Evolutionary conservation across 2,797 vertebrate species (phyloP).

Genomic region (Rhinella marina): DNA sequence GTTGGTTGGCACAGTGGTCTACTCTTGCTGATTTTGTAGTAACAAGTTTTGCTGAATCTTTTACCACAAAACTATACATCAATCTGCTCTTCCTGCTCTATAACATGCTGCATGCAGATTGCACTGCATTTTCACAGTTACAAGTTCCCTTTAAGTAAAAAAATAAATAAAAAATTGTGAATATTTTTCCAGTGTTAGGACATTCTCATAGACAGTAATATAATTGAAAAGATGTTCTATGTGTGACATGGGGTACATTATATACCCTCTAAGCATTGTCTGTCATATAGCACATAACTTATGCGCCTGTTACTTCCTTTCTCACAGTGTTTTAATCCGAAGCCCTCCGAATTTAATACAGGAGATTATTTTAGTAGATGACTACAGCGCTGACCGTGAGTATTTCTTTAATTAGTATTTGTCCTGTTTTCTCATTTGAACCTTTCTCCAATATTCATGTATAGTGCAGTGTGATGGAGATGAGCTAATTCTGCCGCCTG

Average conservation of each 20-base stretch:
- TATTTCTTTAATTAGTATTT: conserved; percentile 57
- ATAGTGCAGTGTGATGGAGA: conserved; percentile 14
- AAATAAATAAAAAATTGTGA: no score
- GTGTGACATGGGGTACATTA: neutral
- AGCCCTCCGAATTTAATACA: conserved; percentile 89
- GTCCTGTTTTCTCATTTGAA: neutral
- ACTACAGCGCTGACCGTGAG: conserved; percentile 97
- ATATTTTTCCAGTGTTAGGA: neutral
- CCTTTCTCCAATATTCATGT: neutral
- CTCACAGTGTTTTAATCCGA: conserved; percentile 86
- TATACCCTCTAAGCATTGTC: neutral
- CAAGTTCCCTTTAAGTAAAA: no score
- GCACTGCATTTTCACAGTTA: no score
- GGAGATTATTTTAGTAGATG: conserved; percentile 96
- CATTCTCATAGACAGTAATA: neutral
- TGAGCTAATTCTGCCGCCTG: conserved; percentile 23
- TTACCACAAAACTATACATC: no score
- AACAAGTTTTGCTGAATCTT: no score
- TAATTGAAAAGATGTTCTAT: neutral
- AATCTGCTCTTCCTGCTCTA: no score
- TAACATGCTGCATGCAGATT: no score
- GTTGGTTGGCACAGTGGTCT: no score
- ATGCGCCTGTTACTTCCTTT: conserved; percentile 48
- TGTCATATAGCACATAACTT: neutral
- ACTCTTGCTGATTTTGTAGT: no score